Evolutionary conservation across 2,113 vertebrate genomes (phyloP).

Genomic region (Ardeotis arabs): DNA sequence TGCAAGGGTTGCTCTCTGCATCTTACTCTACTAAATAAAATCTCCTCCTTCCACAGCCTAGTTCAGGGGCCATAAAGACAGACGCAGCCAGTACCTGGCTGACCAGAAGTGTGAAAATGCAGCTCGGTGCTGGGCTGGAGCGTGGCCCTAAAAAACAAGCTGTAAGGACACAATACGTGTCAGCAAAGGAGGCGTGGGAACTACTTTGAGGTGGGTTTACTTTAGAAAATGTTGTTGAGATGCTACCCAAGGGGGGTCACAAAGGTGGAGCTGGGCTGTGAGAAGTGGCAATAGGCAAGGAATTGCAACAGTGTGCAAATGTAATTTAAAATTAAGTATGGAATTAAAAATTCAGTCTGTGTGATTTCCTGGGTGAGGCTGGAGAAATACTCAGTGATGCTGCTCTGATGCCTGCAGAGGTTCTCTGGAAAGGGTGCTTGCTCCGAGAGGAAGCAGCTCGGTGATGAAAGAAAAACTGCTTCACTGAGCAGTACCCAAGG

Average conservation of each 20-base stretch:
- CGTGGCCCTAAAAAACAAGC: rapidly evolving
- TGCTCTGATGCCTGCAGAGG: neutral
- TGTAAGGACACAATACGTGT: neutral
- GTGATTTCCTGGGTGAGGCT: neutral
- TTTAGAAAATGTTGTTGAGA: neutral
- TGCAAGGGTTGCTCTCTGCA: neutral
- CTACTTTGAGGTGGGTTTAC: neutral
- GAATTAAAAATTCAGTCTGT: neutral
- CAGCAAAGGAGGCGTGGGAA: neutral
- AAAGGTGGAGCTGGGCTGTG: neutral
- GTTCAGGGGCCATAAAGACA: neutral
- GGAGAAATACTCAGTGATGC: neutral
- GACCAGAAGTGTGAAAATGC: neutral
- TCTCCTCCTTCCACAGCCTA: neutral
- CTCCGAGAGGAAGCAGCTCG: neutral
- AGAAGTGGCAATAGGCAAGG: neutral
- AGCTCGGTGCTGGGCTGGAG: neutral
- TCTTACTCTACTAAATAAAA: neutral
- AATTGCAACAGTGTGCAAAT: neutral
- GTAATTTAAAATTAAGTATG: neutral
- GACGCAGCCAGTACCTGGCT: rapidly evolving
- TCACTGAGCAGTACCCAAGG: rapidly evolving
- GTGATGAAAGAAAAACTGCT: rapidly evolving
- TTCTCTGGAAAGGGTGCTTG: neutral
- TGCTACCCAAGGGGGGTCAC: neutral